Base-by-base conservation (phyloP, 2,797 vertebrate genomes). In the Malurus leucopterus region DNA sequence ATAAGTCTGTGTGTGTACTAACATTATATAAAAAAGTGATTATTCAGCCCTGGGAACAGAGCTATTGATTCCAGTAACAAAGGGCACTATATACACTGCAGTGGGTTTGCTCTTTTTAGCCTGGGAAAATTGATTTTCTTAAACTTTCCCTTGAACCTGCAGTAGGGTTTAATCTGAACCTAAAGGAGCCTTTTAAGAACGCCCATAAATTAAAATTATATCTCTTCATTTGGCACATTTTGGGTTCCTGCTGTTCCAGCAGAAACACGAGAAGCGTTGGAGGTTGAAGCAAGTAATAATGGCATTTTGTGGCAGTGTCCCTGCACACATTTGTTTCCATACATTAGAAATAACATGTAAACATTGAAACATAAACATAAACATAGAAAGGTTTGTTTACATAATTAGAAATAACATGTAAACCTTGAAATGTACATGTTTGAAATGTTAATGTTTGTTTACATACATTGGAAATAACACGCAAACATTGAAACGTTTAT, bases 31-130 rank as follows among this genome's bases (percentile, higher is more conserved):
- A 98, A 98, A 98, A 98, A 96, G 94, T 95, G 88, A 97, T 98
- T 98, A 98, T 98, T 98, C 98, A 98, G 96, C 96, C 96, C 95
- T 97, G 96, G 97, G 96, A 98, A 98, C 96, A 96, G 89, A 57
- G 86, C 90, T 97, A 98, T 97, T 98, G 98, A 98, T 98, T 98
- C 78, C 82, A 86, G 95, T 96, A 96, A 97, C 93, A 96, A 96
- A 96, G 94, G 76, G 32, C 36, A 32, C 82, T 68, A 50, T 89
- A 91, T 90, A 94, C 94, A 93, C 91, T 90, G 93, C 92, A 94
- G 91, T 97, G 96, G 96, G 97, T 97, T 97, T 69, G 89, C 71
- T 90, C 86, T 84, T 85, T 95, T 96, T 93, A 96, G 96, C 96
- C 94, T 97, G 95, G 90, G 95, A 97, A 97, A 97, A 97, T 96